These are phyloP conservation scores for Myrmophylax atrothorax DNA, from an alignment of 2,113 vertebrate species.

Conservation along the genomic window DNA sequence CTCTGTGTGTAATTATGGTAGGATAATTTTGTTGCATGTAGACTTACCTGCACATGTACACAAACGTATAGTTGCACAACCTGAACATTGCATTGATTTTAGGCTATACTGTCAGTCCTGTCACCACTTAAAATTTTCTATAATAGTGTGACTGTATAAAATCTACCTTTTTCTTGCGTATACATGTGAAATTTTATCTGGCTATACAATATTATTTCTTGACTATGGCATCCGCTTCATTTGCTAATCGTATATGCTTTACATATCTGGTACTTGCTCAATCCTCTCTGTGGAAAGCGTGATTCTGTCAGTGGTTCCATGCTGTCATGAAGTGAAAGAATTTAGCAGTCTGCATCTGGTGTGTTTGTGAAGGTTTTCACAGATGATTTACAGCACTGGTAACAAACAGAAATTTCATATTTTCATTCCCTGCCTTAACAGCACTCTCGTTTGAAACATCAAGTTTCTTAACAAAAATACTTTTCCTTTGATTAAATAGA, in stretches of 20 bases:
- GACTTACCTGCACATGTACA: not conserved
- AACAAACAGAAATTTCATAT: constrained; percentile 37
- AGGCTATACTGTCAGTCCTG: not conserved
- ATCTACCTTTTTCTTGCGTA: not conserved
- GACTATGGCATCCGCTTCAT: not conserved
- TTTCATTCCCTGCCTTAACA: constrained; percentile 32
- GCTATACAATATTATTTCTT: not conserved
- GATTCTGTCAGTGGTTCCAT: not conserved
- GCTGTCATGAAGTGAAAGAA: constrained; percentile 21
- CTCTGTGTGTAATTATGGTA: constrained; percentile 7
- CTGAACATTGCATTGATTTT: not conserved
- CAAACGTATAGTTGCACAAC: not conserved
- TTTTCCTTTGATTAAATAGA: constrained; percentile 37
- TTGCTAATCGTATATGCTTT: not conserved
- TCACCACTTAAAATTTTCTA: not conserved
- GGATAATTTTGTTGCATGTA: not conserved
- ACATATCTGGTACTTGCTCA: not conserved
- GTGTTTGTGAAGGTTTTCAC: constrained; percentile 16
- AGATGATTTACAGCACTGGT: constrained; percentile 34
- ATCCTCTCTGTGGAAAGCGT: not conserved
- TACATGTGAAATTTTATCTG: not conserved
- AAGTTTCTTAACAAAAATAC: constrained; percentile 45
- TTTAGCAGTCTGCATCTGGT: constrained; percentile 48
- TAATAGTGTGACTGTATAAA: not conserved
- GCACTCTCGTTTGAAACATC: not conserved